These are phyloP conservation scores for Dolichotis patagonum DNA, from an alignment of 2,113 vertebrate genomes.

Conservation along the genomic window DNA sequence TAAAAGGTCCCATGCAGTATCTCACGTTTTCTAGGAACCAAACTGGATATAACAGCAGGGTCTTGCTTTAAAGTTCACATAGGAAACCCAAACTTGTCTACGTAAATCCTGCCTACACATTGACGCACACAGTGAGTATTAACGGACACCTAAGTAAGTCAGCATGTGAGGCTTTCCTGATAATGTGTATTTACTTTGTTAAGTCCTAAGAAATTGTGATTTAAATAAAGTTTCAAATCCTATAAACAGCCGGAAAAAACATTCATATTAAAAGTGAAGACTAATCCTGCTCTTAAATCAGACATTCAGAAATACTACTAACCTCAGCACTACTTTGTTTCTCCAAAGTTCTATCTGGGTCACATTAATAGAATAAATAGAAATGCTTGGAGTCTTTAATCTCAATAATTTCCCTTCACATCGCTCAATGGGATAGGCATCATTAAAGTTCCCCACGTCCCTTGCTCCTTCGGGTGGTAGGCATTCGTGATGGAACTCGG, in stretches of 20 bases:
- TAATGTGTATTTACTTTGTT: neutral
- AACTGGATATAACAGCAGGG: neutral
- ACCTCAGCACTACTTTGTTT: neutral
- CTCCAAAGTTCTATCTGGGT: neutral
- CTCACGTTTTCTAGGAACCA: neutral
- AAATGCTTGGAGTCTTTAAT: neutral
- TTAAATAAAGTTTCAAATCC: slow-evolving; percentile 37
- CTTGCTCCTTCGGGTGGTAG: neutral
- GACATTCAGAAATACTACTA: neutral
- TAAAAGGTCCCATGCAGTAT: neutral
- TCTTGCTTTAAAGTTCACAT: neutral
- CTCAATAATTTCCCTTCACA: slow-evolving; percentile 34
- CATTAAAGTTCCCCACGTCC: neutral
- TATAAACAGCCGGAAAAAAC: neutral
- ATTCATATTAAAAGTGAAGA: neutral
- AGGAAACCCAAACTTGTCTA: neutral
- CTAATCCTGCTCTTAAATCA: neutral
- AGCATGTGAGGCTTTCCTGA: neutral
- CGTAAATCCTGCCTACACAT: neutral
- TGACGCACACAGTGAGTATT: neutral
- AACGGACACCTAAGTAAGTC: neutral
- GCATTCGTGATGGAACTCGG: neutral
- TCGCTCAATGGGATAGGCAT: neutral
- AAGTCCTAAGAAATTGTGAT: neutral
- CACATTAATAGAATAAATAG: neutral